Conservation (phyloP, 30 jellyfish, hydroid and myxozoan genomes). For the Hydra vulgaris region DNA sequence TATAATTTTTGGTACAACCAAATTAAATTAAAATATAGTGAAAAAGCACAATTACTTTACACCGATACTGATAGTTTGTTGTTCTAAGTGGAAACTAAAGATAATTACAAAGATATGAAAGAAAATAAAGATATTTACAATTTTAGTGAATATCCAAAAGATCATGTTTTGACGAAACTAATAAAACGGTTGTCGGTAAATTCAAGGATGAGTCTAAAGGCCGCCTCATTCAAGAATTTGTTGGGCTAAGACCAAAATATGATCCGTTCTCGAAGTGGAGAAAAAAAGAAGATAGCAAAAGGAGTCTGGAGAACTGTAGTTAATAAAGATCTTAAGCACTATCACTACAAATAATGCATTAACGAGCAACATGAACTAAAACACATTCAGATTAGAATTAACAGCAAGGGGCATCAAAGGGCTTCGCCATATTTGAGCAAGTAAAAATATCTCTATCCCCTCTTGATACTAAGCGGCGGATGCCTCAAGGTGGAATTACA, state of each 20-base stretch:
- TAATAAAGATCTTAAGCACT: neutral
- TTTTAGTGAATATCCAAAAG: neutral
- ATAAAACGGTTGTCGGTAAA: neutral
- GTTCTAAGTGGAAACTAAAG: neutral
- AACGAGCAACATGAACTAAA: neutral
- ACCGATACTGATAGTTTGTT: neutral
- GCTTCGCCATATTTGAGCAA: neutral
- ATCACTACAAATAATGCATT: neutral
- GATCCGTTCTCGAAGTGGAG: neutral
- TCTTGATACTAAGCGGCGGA: neutral
- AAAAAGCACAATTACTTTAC: neutral
- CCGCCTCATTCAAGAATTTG: neutral
- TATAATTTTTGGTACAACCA: neutral
- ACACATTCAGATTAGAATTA: neutral
- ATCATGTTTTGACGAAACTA: neutral
- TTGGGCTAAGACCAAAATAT: neutral
- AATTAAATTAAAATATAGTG: neutral
- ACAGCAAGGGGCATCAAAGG: neutral
- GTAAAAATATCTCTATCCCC: neutral
- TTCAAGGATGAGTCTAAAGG: constrained; percentile 1
- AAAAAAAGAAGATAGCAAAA: neutral
- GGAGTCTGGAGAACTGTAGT: neutral
- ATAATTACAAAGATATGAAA: neutral
- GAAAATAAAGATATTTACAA: neutral
- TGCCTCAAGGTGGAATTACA: neutral